Conservation (phyloP, 2,797 vertebrate genomes). For the Furcifer pardalis region DNA sequence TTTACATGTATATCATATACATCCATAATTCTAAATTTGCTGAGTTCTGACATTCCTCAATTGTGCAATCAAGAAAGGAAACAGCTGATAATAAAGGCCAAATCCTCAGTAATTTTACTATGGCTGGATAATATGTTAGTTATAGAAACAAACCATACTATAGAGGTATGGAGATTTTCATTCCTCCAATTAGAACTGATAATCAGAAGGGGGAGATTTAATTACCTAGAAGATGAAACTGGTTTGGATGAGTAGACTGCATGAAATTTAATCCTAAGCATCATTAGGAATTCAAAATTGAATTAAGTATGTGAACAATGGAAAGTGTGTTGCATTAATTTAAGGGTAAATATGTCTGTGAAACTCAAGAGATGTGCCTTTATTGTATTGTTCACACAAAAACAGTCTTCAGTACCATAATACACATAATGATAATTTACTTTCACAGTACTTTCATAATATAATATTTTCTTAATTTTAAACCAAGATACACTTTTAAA, state of each 20-base stretch:
- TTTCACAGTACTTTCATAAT: neutral
- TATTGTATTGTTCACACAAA: neutral
- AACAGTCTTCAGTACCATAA: neutral
- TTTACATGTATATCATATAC: too few relatives aligned
- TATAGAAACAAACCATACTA: neutral
- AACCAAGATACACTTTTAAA: neutral
- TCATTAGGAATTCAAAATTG: conserved; percentile 38
- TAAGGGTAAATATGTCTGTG: neutral
- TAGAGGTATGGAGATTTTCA: neutral
- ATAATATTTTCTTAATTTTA: neutral
- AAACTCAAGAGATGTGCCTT: neutral
- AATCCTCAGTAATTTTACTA: neutral
- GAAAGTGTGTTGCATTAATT: conserved; percentile 6
- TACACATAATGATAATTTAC: neutral
- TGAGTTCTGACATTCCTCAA: too few relatives aligned
- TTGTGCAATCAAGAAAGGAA: too few relatives aligned
- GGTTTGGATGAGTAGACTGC: conserved; percentile 32
- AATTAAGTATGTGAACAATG: conserved; percentile 26
- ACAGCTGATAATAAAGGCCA: neutral
- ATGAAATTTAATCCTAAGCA: conserved; percentile 36
- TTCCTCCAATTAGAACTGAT: conserved; percentile 16
- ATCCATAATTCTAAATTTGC: too few relatives aligned
- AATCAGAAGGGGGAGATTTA: conserved; percentile 43
- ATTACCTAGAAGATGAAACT: conserved; percentile 37
- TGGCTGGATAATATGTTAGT: neutral